Evolutionary conservation across 2,113 vertebrate genomes (phyloP), one percentile per base, ranked within the genome.

Genomic region (Ovis canadensis): DNA sequence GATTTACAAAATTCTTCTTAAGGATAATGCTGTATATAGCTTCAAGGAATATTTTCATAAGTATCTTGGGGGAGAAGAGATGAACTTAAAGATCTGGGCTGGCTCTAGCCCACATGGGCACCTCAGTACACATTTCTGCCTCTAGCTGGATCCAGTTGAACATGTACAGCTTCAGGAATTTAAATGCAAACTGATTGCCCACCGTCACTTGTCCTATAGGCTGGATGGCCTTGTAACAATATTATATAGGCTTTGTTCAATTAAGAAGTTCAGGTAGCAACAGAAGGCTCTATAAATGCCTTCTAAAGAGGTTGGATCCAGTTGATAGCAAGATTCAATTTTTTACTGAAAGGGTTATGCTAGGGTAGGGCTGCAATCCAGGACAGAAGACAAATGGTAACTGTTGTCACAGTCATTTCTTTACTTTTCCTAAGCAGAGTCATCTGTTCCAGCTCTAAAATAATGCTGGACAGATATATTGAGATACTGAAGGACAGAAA

Each of bases 401-500:
- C 7, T 88, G 15, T 57, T 74, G 36, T 16, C 43, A 13, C 5
- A 54, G 8, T 16, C 50, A 50, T 88, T 95, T 81, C 17, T 90
- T 59, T 31, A 54, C n/a, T 96, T 92, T 71, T n/a, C 89, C 21
- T 90, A 64, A 93, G 40, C 57, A 96, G 74, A 95, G 67, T 64
- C 4, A 80, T 74, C 54, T 94, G 2, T n/a, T 78, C 48, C 8
- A 60, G 1, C 31, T 90, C 59, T 93, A 59, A 86, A 94, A 54
- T 71, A 87, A 59, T 94, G 7, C 31, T 57, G 12, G 11, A 6
- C 13, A 91, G 16, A 93, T 55, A 74, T 2, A 86, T 43, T 62
- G 23, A 97, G 33, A 33, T 57, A 36, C 36, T 50, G 6, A 93
- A 86, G 36, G 12, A 23, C 12, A 92, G 16, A 11, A 55, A 64